Evolutionary conservation across 2,888 invertebrate species (phyloP).

Genomic region (Andricus curvator): DNA sequence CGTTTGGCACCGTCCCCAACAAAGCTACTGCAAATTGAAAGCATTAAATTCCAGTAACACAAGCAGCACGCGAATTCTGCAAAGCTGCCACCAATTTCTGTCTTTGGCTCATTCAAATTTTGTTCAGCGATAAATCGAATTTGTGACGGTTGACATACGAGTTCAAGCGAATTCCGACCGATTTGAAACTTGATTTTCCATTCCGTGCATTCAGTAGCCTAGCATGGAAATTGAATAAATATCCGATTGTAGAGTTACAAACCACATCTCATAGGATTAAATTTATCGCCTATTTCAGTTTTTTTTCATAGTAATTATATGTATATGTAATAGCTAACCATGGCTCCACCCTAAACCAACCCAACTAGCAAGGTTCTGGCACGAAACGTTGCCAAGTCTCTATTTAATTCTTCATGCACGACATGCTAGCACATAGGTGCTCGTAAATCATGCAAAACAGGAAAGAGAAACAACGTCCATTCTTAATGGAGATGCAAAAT

Average conservation of each 20-base stretch:
- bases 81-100: slow-evolving; percentile 29
- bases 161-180: slow-evolving; percentile 7
- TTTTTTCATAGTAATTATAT: slow-evolving; percentile 23
- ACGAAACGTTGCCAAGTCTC: slow-evolving; percentile 38
- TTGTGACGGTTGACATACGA: slow-evolving; percentile 55
- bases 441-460: slow-evolving; percentile 29
- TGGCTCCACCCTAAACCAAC: not conserved
- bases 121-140: slow-evolving; percentile 55
- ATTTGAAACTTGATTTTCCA: slow-evolving; percentile 27
- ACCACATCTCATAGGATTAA: not conserved
- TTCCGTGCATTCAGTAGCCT: slow-evolving; percentile 23
- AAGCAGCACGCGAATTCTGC: slow-evolving; percentile 43
- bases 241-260: not conserved
- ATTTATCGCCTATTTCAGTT: not conserved
- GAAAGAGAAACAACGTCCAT: slow-evolving; percentile 16
- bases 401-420: slow-evolving; percentile 38
- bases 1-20: slow-evolving; percentile 49
- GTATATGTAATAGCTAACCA: not conserved
- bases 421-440: slow-evolving; percentile 32
- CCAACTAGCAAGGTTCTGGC: slow-evolving; percentile 23
- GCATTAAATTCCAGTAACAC: slow-evolving; percentile 52
- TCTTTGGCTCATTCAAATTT: slow-evolving; percentile 17
- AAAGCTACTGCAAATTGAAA: slow-evolving; percentile 55
- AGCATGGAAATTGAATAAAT: not conserved
- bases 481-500: slow-evolving; percentile 17